Base-by-base conservation (phyloP, 1,140 invertebrate species). In the Bombus confusus region DNA sequence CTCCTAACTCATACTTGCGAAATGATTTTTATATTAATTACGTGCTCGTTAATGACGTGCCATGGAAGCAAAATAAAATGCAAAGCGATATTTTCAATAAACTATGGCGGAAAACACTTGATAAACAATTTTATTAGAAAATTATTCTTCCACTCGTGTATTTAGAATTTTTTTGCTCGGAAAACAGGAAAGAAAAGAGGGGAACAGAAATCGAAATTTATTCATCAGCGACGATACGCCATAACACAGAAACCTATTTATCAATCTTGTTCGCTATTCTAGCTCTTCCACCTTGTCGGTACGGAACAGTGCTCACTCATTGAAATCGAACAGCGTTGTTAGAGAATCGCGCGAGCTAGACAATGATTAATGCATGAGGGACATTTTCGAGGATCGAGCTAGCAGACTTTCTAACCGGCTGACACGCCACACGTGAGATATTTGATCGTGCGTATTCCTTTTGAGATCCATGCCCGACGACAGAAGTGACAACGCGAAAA, bases 291-390 rank as follows among this genome's bases (percentile, higher is more conserved):
- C n/a, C 69, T 72, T 57, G 80, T 75, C 62, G 41, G 59, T 15
- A 75, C 28, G 39, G 31, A 34, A n/a, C 22, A n/a, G 76, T 47
- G 76, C 76, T 57, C 84, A 80, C 62, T 74, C 78, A 85, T 89
- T 86, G 83, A 89, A 76, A 91, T 91, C 79, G 68, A 69, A 85
- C 57, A 80, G 47, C 39, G 69, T 85, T 62, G 85, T 89, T 78
- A 78, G 74, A 87, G 86, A 86, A 88, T 92, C 91, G 87, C 80
- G 85, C 86, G 64, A 85, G 83, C 52, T 62, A 62, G 52, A 41
- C 75, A 68, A 93, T 93, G 93, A 93, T 93, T 93, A 93, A 93
- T 93, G 91, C 92, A 93, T 91, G 92, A 93, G 93, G 91, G 87
- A 91, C 87, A 93, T 92, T 93, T 92, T 92, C 87, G 90, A 91